Conservation (phyloP, 2,888 invertebrate species). For the Stenoptilia bipunctidactyla region DNA sequence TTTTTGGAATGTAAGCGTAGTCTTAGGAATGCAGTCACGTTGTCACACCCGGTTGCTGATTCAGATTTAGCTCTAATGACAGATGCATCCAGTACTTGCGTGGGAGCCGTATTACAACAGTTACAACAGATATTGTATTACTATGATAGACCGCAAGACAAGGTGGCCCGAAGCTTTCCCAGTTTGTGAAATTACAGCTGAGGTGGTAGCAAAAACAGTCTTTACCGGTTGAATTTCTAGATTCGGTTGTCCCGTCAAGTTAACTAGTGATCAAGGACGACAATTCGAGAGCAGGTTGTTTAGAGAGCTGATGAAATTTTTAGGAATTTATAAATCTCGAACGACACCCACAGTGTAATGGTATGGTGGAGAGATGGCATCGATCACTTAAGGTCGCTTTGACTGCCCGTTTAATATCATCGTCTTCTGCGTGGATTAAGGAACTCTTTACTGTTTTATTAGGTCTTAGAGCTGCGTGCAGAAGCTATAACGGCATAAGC, state of each 20-base stretch:
- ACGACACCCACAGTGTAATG: slow-evolving; percentile 19
- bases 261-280: slow-evolving; percentile 27
- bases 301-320: too few species aligned
- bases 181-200: slow-evolving; percentile 14
- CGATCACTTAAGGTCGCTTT: slow-evolving; percentile 18
- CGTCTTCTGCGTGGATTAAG: slow-evolving; percentile 15
- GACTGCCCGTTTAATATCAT: slow-evolving; percentile 10
- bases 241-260: slow-evolving; percentile 14
- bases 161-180: slow-evolving; percentile 16
- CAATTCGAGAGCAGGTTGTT: slow-evolving; percentile 25
- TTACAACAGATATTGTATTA: slow-evolving; percentile 17
- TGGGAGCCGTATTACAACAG: too few species aligned
- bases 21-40: slow-evolving; percentile 8
- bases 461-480: too few species aligned
- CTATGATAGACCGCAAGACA: slow-evolving; percentile 10
- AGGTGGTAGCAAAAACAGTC: slow-evolving; percentile 15
- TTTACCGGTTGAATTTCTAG: slow-evolving; percentile 15
- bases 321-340: too few species aligned
- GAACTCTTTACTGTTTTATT: too few species aligned
- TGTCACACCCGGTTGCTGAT: too few species aligned
- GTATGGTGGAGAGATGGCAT: slow-evolving; percentile 18
- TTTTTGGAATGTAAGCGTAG: slow-evolving; percentile 13
- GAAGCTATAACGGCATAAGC: too few species aligned
- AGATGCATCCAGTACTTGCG: slow-evolving; percentile 9
- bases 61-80: too few species aligned